phyloP scores from a whole-genome alignment of 2,113 vertebrate genomes.

The Solea solea region DNA sequence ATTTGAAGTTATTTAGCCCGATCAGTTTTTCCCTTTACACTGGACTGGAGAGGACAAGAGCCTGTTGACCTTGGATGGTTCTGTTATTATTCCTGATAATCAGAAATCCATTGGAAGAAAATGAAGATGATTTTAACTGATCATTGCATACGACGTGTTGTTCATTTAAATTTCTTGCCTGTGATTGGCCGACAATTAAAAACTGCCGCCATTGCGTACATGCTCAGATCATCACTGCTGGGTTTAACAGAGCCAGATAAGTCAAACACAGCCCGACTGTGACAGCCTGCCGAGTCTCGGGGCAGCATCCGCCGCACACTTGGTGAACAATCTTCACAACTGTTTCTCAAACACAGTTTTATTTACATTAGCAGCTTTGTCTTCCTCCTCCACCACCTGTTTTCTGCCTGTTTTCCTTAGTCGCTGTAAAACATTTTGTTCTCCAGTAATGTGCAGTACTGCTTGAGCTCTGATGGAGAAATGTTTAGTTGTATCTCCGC shows the following conservation, averaged over 20 bases:
- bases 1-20: too few species aligned
- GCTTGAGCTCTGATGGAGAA: slow-evolving; percentile 13
- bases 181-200: not conserved
- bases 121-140: too few species aligned
- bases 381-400: slow-evolving; percentile 37
- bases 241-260: slow-evolving; percentile 22
- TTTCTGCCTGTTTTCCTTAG: not conserved
- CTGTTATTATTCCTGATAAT: too few species aligned
- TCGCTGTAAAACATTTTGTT: slow-evolving; percentile 16
- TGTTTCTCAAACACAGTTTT: slow-evolving; percentile 25
- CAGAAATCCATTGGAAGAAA: too few species aligned
- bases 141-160: too few species aligned
- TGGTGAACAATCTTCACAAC: slow-evolving; percentile 15
- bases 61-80: too few species aligned
- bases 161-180: too few species aligned
- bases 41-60: too few species aligned
- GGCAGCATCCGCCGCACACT: slow-evolving; percentile 25
- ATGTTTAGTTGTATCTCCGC: not conserved
- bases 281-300: slow-evolving; percentile 29
- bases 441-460: slow-evolving; percentile 30
- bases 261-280: slow-evolving; percentile 18
- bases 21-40: too few species aligned
- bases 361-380: slow-evolving; percentile 38
- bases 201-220: not conserved
- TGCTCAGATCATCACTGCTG: not conserved